Evolutionary conservation across 2,113 vertebrate genomes (phyloP), one percentile per base, ranked within the genome.

Genomic region (Phaetusa simplex): DNA sequence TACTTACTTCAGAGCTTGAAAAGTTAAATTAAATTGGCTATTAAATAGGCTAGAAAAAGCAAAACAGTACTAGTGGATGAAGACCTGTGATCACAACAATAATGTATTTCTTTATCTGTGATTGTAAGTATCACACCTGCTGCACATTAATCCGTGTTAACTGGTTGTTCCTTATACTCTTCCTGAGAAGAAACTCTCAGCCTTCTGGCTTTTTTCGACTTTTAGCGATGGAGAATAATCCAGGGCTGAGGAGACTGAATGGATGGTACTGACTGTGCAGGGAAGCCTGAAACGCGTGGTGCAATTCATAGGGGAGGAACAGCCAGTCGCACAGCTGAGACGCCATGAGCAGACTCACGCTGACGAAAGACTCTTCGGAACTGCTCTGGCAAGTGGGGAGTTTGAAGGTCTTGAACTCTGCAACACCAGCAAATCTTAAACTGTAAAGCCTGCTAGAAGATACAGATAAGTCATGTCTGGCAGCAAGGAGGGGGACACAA

Each of bases 401-500:
- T 76, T 67, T 24, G 38, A 71, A 79, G 20, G 21, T 88, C 52
- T 67, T 67, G 52, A 86, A 27, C 29, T 80, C 34, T 43, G 49
- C 36, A 74, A 36, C 19, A 69, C n/a, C 58, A 64, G 36, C 43
- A 67, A 80, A 45, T 64, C 58, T 65, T 76, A 65, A 61, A 65
- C 20, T 67, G 38, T 69, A 62, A 88, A 92, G 8, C 13, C 45
- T 59, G 13, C 6, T 38, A 47, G 58, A 76, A 93, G 12, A 58
- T 82, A 9, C 0, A 47, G 32, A 40, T 42, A 67, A 43, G 24
- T 64, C 49, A 34, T 14, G 8, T 55, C 29, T 83, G 14, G 18
- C 2, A 6, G 15, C 2, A 1, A 26, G 32, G 29, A 45, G n/a
- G 2, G 19, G 34, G 13, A 19, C 10, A 61, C 15, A 36, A 17